Base-by-base conservation (phyloP, 2,113 vertebrate genomes). In the Cololabis saira region DNA sequence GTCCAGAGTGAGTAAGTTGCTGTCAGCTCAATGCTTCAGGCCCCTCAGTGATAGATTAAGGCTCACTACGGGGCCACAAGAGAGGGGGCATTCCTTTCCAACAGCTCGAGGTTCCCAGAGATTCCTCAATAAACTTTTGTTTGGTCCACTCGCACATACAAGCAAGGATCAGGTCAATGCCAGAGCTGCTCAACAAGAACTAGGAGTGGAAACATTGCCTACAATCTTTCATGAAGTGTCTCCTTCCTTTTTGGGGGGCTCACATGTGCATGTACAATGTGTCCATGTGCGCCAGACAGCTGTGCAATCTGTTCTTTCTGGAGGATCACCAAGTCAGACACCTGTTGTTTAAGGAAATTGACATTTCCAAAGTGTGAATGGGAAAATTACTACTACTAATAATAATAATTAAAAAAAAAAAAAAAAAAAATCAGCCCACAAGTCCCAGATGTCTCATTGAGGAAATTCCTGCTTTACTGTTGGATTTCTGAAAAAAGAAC, bases 41-140 rank as follows among this genome's bases (percentile, higher is more conserved):
- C 63, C 75, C 68, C 67, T 60, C 52, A n/a, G 74, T 84, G 82
- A 82, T 71, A 80, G 76, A 91, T 83, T 73, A 78, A 54, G 71
- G 71, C 60, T 60, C 16, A 43, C 61, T 59, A 17, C 45, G 60
- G 67, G 66, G 48, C 50, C 73, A 76, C 57, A 74, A 76, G 58
- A 74, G 47, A 71, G 21, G 21, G 70, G 63, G 74, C 84, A 90
- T 89, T 90, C 88, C 81, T 90, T 74, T 80, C 60, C 56, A 51
- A 71, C 76, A 76, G 76, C 71, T 56, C 12, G 61, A 67, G 76
- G 86, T 86, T 88, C 87, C 90, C 75, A 67, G 88, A 86, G 86
- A 89, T 90, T 74, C 68, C 62, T 74, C 73, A 78, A 68, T 87
- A 80, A 81, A 82, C 82, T 86, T 91, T 90, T 89, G 79, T 90